Percentiles rank a stretch among this genome's conserved stretches.
phyloP scores from a whole-genome alignment of 2,113 vertebrate species.

The Manacus vitellinus region DNA sequence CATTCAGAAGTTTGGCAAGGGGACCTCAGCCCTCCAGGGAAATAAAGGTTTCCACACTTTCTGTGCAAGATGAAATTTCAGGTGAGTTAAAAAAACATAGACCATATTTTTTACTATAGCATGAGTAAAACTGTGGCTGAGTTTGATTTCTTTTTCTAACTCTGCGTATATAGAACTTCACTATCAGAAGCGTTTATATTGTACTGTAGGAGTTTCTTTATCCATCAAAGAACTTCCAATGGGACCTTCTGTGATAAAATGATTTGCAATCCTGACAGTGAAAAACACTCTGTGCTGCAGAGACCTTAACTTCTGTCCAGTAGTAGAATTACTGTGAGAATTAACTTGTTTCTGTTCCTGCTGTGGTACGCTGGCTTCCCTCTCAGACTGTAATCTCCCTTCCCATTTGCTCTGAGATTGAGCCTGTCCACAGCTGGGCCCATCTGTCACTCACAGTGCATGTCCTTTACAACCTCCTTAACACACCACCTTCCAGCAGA shows the following conservation, averaged over 20 bases:
- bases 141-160: not conserved
- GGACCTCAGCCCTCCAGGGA: not conserved
- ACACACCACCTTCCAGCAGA: not conserved
- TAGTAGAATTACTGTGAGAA: not conserved
- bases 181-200: not conserved
- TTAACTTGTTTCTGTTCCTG: not conserved
- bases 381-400: not conserved
- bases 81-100: not conserved
- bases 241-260: not conserved
- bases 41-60: not conserved
- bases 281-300: not conserved
- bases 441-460: not conserved
- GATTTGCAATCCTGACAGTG: not conserved
- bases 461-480: not conserved
- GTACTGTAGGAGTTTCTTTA: not conserved
- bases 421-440: not conserved
- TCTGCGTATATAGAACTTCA: not conserved
- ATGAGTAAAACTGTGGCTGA: not conserved
- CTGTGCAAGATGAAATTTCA: not conserved
- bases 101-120: not conserved
- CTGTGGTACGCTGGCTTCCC: not conserved
- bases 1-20: not conserved
- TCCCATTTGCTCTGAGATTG: not conserved
- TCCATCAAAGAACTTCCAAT: not conserved
- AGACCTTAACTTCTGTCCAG: not conserved